Conservation (phyloP, 2,113 vertebrate species). For the Narcine bancroftii region DNA sequence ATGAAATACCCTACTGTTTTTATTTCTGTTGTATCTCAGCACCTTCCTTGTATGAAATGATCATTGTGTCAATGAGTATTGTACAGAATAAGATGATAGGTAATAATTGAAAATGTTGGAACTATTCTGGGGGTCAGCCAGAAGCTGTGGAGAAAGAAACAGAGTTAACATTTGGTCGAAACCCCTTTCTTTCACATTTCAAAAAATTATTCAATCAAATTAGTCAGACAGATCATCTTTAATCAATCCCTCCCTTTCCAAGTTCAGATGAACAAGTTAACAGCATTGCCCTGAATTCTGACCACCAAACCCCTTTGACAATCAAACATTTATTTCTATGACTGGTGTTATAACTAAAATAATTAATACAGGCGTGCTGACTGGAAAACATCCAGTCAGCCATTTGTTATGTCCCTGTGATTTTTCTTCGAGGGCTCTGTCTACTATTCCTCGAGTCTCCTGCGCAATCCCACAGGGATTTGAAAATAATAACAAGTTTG, state of each 20-base stretch:
- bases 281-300: not conserved
- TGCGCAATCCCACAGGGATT: not conserved
- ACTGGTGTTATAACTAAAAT: not conserved
- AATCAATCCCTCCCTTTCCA: too few species aligned
- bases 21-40: not conserved
- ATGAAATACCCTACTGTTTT: not conserved
- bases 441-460: not conserved
- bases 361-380: not conserved
- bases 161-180: too few species aligned
- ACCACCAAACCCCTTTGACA: not conserved
- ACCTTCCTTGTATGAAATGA: not conserved
- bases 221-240: too few species aligned
- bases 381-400: not conserved
- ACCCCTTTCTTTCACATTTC: too few species aligned
- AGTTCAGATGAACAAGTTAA: too few species aligned
- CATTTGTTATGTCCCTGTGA: not conserved
- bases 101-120: not conserved
- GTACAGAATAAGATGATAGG: not conserved
- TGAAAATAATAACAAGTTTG: not conserved
- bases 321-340: not conserved
- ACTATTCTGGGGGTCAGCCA: too few species aligned
- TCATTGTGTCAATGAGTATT: not conserved
- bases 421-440: not conserved
- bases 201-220: too few species aligned
- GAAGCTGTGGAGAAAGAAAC: too few species aligned